Evolutionary conservation across 2,797 vertebrate genomes (phyloP).

Genomic region (Sebastes taczanowskii): DNA sequence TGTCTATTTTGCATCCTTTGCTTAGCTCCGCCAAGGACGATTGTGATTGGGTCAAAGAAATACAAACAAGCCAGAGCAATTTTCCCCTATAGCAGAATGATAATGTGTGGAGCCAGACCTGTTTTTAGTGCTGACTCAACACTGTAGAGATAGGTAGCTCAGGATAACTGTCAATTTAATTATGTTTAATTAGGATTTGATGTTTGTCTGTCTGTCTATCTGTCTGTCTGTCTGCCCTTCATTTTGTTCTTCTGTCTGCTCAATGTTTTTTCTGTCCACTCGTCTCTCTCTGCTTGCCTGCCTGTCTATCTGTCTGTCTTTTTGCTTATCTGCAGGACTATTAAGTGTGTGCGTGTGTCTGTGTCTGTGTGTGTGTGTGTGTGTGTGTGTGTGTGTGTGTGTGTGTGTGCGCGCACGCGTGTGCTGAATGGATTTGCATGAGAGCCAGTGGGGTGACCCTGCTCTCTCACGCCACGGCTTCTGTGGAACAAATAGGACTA

Average conservation of each 20-base stretch:
- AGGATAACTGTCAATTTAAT: not conserved
- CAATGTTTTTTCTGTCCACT: constrained; percentile 1
- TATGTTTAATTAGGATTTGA: not conserved
- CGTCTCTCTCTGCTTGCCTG: constrained; percentile 8
- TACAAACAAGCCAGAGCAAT: not conserved
- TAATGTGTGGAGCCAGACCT: not conserved
- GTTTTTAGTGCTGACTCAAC: not conserved
- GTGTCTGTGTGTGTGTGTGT: constrained; percentile 19
- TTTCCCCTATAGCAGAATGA: not conserved
- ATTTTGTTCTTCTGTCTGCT: not conserved
- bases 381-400: constrained; percentile 10
- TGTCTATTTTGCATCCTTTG: not conserved
- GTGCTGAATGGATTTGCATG: constrained; percentile 82
- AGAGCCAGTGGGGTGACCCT: constrained; percentile 81
- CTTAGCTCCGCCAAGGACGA: not conserved
- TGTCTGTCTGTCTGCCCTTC: not conserved
- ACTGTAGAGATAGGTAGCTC: not conserved
- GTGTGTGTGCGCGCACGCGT: constrained; percentile 30
- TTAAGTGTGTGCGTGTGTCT: constrained; percentile 43
- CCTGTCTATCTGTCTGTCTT: constrained; percentile 56
- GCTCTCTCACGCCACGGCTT: constrained; percentile 84
- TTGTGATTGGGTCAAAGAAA: not conserved
- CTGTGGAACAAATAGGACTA: constrained; percentile 82
- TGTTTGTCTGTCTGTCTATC: not conserved
- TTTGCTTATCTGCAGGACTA: constrained; percentile 69